A percentile compares a stretch with the other conserved stretches of the same genome.
phyloP scores from a whole-genome alignment of 2,888 invertebrate species.

The Spatulosminthurus flaviceps region DNA sequence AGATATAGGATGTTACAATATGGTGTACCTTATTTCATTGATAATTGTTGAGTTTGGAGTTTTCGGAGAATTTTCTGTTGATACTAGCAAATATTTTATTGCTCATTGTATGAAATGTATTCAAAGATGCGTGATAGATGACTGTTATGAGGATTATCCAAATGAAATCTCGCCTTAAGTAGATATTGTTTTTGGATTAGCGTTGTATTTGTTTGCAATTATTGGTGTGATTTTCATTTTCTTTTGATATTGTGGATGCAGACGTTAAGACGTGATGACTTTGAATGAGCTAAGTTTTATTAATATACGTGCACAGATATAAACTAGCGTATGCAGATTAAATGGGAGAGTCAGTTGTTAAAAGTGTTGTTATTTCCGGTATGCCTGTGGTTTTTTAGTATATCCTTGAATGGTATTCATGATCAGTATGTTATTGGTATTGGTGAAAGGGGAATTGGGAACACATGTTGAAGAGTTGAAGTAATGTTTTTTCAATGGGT shows the following conservation, averaged over 20 bases:
- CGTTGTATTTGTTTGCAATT: too few relatives aligned
- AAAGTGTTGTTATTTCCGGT: background rate
- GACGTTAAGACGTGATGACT: too few relatives aligned
- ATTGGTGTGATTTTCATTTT: too few relatives aligned
- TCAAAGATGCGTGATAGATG: too few relatives aligned
- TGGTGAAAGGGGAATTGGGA: background rate
- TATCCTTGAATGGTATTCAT: constrained; percentile 11
- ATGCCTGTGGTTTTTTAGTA: background rate
- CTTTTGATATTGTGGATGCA: too few relatives aligned
- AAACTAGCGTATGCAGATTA: too few relatives aligned
- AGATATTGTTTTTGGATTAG: too few relatives aligned
- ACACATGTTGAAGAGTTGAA: background rate
- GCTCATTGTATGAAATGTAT: background rate
- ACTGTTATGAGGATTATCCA: too few relatives aligned
- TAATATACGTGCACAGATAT: too few relatives aligned
- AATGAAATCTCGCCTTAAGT: too few relatives aligned
- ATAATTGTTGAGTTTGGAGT: background rate
- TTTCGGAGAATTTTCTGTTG: background rate
- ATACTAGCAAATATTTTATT: background rate
- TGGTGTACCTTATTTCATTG: background rate
- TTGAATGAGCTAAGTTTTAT: too few relatives aligned
- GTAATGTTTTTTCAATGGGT: background rate
- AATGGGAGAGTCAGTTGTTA: constrained; percentile 1
- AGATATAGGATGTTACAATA: background rate
- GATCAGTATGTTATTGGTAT: constrained; percentile 3